Percentiles rank a stretch among this genome's conserved stretches.
Evolutionary conservation across 1,140 invertebrate genomes (phyloP).

Genomic region (Scaptomyza pallida): DNA sequence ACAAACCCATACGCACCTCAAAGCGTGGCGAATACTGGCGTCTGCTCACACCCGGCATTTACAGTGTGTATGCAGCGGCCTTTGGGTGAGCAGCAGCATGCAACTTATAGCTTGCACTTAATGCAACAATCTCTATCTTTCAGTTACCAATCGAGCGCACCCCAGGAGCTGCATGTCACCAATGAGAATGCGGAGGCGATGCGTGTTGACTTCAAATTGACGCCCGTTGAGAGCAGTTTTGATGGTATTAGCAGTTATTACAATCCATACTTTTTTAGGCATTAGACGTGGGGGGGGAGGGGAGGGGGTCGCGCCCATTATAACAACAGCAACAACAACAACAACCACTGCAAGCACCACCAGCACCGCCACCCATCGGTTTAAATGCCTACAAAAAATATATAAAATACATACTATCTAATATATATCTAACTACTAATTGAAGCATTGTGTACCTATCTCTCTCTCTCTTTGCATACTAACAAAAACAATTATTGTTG

Average conservation of each 20-base stretch:
- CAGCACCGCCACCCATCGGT: neutral
- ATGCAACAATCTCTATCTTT: neutral
- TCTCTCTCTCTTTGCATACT: neutral
- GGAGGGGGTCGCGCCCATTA: neutral
- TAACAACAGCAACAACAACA: neutral
- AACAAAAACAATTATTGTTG: slow-evolving; percentile 5
- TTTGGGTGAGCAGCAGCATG: slow-evolving; percentile 87
- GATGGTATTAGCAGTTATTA: slow-evolving; percentile 84
- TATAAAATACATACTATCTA: too few relatives aligned
- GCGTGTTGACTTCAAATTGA: slow-evolving; percentile 80
- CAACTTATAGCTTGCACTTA: neutral
- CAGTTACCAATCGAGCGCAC: slow-evolving; percentile 72
- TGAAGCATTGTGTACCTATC: slow-evolving; percentile 6
- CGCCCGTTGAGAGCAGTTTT: slow-evolving; percentile 72
- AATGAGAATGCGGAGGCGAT: slow-evolving; percentile 72
- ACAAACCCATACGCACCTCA: slow-evolving; percentile 89
- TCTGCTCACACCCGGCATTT: slow-evolving; percentile 91
- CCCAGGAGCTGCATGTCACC: slow-evolving; percentile 70
- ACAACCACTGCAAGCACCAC: neutral
- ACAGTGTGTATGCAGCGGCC: slow-evolving; percentile 88
- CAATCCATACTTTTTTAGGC: slow-evolving; percentile 80
- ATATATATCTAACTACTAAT: neutral
- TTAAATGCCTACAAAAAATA: slow-evolving; percentile 4
- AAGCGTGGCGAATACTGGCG: slow-evolving; percentile 94
- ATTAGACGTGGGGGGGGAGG: too few relatives aligned